A percentile compares a stretch with the other conserved stretches of the same genome.
These are phyloP conservation scores for Drosophila cracens DNA, from an alignment of 2,888 invertebrate genomes.

Conservation along the genomic window DNA sequence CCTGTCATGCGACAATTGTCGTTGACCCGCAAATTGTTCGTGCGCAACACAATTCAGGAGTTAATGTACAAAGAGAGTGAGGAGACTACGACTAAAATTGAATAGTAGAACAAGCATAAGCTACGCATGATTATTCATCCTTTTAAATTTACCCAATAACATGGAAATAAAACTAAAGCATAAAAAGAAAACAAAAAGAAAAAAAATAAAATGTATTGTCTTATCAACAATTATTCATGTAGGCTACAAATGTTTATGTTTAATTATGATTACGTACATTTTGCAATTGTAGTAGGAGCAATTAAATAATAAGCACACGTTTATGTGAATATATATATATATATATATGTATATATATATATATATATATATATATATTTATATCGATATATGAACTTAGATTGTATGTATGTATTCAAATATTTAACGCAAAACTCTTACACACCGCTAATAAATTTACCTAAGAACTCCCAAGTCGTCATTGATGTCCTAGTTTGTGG, in stretches of 20 bases:
- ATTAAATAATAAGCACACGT: conserved; percentile 29
- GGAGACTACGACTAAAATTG: conserved; percentile 34
- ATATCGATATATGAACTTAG: conserved; percentile 28
- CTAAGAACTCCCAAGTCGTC: conserved; percentile 28
- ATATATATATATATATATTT: background rate
- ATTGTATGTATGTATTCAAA: conserved; percentile 37
- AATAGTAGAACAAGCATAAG: conserved; percentile 30
- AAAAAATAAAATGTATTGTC: conserved; percentile 3
- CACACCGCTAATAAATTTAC: conserved; percentile 53
- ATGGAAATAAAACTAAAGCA: background rate
- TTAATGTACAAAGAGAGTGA: conserved; percentile 67
- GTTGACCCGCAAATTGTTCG: conserved; percentile 64
- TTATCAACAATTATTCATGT: conserved; percentile 33
- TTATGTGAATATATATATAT: background rate
- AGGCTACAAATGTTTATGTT: conserved; percentile 29
- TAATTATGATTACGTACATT: conserved; percentile 27
- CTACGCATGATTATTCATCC: conserved; percentile 12
- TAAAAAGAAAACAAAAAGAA: background rate
- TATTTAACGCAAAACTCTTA: conserved; percentile 40
- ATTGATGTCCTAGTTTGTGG: background rate
- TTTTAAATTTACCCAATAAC: conserved; percentile 19
- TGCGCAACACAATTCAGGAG: conserved; percentile 70
- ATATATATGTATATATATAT: background rate
- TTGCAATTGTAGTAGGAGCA: conserved; percentile 26
- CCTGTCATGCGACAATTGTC: conserved; percentile 67